These are phyloP conservation scores for Myodes glareolus DNA, from an alignment of 2,113 vertebrate genomes.

Conservation along the genomic window DNA sequence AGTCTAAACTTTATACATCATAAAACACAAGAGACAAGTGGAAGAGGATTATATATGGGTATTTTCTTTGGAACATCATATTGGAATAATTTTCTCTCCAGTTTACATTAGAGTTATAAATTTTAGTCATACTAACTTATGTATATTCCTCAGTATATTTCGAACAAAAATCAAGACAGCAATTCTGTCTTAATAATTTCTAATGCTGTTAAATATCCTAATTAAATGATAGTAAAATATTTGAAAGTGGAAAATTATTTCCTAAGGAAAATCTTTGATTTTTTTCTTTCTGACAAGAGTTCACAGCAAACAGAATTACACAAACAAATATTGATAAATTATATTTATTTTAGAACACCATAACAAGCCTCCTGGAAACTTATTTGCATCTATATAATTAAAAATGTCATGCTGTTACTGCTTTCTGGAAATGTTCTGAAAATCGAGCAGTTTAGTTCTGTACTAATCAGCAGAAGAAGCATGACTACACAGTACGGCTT, in stretches of 20 bases:
- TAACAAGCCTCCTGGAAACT: slow-evolving; percentile 17
- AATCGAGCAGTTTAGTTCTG: slow-evolving; percentile 27
- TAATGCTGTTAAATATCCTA: slow-evolving; percentile 51
- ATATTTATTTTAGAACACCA: slow-evolving; percentile 53
- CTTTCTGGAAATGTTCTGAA: slow-evolving; percentile 37
- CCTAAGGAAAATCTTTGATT: background rate
- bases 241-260: slow-evolving; percentile 60
- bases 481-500: background rate
- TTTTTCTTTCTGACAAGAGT: slow-evolving; percentile 34
- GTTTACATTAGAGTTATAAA: background rate
- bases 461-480: background rate
- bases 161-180: slow-evolving; percentile 27
- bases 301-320: slow-evolving; percentile 1
- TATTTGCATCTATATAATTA: slow-evolving; percentile 66
- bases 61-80: slow-evolving; percentile 11
- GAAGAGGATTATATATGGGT: background rate
- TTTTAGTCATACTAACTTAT: slow-evolving; percentile 42
- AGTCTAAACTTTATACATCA: background rate
- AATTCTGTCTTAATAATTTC: slow-evolving; percentile 34
- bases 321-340: slow-evolving; percentile 33
- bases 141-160: slow-evolving; percentile 50
- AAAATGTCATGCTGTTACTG: background rate
- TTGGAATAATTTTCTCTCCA: slow-evolving; percentile 45
- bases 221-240: slow-evolving; percentile 70
- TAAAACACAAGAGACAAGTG: background rate